Base-by-base conservation (phyloP, 2,113 vertebrate species). In the Chaetura pelagica region DNA sequence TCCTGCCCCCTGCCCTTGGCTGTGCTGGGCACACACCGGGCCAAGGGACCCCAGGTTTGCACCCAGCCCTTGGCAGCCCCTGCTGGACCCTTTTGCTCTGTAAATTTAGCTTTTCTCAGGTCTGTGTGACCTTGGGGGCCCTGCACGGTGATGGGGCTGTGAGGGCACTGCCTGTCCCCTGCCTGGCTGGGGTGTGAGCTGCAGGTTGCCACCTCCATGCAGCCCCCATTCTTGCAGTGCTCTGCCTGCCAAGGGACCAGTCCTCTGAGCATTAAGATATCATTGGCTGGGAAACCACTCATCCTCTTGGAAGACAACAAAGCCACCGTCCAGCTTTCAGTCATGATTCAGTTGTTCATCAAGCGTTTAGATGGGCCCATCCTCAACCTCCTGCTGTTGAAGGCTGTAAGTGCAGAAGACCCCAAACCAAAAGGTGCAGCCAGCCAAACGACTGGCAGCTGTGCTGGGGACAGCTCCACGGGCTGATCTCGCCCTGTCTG, bases 401-500 rank as follows among this genome's bases (percentile, higher is more conserved):
- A 52, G 85, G 82, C 79, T 0, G 94, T 95, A 61, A 97, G 94
- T 91, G 48, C 14, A 49, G 19, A 1, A 6, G 17, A 12, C 18
- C 89, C 27, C 7, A 0, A 6, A 8, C 18, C 4, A 38, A 26
- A 6, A 51, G 0, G 1, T 6, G 15, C 6, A 12, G 64, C 52
- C 32, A 7, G 52, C 34, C 4, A 3, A 15, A 42, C 3, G 48
- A 3, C 40, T 2, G 66, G 17, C 38, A 78, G 32, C 34, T 11
- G 77, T 52, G 7, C 17, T 24, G 55, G 62, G 40, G 59, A 18
- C 0, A 0, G 26, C 35, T 38, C 44, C 5, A 0, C 0, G 13
- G 42, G 46, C 83, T 94, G 24, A 87, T 22, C 54, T 75, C 48
- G 24, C 38, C 17, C 76, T 18, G 10, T 87, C 61, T 82, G 46